Base-by-base conservation (phyloP, 2,113 vertebrate genomes). In the Carettochelys insculpta region DNA sequence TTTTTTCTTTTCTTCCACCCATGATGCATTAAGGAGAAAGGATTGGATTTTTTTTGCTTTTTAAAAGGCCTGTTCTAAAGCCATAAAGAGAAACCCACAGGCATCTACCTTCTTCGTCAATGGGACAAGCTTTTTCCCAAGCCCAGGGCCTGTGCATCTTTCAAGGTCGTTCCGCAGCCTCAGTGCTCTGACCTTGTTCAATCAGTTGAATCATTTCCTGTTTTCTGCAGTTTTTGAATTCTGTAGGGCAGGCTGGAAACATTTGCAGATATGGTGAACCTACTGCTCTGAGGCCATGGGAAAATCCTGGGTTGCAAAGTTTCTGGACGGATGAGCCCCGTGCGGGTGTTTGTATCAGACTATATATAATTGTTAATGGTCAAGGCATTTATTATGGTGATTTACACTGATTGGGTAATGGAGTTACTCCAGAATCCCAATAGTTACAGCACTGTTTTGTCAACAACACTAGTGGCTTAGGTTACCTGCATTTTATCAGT, bases 131-230 rank as follows among this genome's bases (percentile, higher is more conserved):
- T 19, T 19, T 8, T 79, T 80, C 8, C 41, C 0, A 1, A 27
- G 29, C 24, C 0, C 71, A 3, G 38, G 89, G 53, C 91, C 78
- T 0, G 3, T 5, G 82, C 65, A 20, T 90, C 93, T 90, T 79
- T 34, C 68, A 2, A 77, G 93, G 95, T 86, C 81, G 5, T 12
- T 0, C 2, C 1, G 90, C 65, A 38, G 87, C 0, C 58, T 82
- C 91, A 7, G 29, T 22, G 79, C 52, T 38, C 75, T 34, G 68
- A 83, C 85, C 89, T 73, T 88, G 73, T 73, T 47, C 6, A 48
- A 73, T 84, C 1, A 0, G 5, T 89, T 96, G 95, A 97, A 97
- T 96, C 96, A 97, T 97, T 97, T 97, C 97, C 97, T 96, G 97
- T 96, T 97, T 96, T 95, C 86, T 61, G 65, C 87, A 5, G n/a